A percentile compares a stretch with the other conserved stretches of the same genome.
phyloP scores from a whole-genome alignment of 37 sponge, comb jelly and placozoan genomes.

The Bolinopsis microptera region DNA sequence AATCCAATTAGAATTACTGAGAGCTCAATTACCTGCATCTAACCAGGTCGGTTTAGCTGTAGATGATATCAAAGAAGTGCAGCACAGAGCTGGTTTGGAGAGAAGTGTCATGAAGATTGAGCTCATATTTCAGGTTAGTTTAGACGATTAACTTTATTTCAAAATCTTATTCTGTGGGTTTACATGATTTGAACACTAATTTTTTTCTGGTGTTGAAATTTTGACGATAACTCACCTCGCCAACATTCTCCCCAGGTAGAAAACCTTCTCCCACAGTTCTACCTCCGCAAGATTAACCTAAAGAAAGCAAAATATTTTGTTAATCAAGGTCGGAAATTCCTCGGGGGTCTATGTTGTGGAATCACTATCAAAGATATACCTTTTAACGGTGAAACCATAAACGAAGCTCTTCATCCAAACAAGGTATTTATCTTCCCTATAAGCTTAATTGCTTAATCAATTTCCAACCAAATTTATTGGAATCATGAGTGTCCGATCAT shows the following conservation, averaged over 20 bases:
- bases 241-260: no score
- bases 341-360: background rate
- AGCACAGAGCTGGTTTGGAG: conserved; percentile 79
- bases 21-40: no score
- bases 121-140: conserved; percentile 43
- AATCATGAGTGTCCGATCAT: no score
- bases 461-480: no score
- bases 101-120: conserved; percentile 83
- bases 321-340: background rate
- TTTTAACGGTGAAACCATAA: conserved; percentile 4
- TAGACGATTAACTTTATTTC: background rate
- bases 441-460: no score
- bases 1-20: no score
- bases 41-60: conserved; percentile 98
- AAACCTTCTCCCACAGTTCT: background rate
- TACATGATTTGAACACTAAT: no score
- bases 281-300: background rate
- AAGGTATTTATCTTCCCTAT: no score
- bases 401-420: background rate
- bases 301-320: background rate
- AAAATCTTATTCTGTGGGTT: no score
- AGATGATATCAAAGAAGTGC: conserved; percentile 95
- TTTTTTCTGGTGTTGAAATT: no score
- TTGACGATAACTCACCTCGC: no score
- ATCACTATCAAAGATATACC: background rate